Evolutionary conservation across 2,888 invertebrate species (phyloP).

Genomic region (Phytoseiulus persimilis): DNA sequence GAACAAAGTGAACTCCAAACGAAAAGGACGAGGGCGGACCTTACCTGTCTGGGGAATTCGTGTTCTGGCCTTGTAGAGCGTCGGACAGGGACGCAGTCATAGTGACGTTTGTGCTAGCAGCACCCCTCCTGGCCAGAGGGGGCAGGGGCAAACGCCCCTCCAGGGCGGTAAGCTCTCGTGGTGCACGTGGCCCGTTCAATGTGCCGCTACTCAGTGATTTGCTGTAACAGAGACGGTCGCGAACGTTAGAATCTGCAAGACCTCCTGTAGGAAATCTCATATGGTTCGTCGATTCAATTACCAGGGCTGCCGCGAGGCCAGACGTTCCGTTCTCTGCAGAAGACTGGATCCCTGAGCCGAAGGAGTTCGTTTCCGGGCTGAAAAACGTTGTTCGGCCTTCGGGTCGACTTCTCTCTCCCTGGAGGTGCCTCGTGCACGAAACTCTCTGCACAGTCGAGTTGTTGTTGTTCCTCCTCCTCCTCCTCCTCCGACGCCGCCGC

Average conservation of each 20-base stretch:
- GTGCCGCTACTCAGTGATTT: not conserved
- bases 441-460: not conserved
- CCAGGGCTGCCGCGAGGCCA: not conserved
- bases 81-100: not conserved
- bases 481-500: no score
- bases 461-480: not conserved
- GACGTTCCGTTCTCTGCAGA: slow-evolving; percentile 22
- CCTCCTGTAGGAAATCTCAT: not conserved
- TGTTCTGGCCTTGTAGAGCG: not conserved
- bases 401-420: not conserved
- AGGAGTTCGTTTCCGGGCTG: not conserved
- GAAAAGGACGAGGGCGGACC: not conserved
- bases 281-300: not conserved
- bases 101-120: not conserved
- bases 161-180: not conserved
- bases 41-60: not conserved
- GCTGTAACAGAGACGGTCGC: not conserved
- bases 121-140: not conserved
- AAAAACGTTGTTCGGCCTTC: not conserved
- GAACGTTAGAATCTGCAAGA: not conserved
- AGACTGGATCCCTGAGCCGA: not conserved
- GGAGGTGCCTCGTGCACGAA: not conserved
- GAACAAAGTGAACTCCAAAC: not conserved
- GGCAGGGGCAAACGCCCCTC: not conserved
- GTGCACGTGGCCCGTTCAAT: not conserved